Conservation (phyloP, 2,113 vertebrate genomes). For the Pelecanus crispus region DNA sequence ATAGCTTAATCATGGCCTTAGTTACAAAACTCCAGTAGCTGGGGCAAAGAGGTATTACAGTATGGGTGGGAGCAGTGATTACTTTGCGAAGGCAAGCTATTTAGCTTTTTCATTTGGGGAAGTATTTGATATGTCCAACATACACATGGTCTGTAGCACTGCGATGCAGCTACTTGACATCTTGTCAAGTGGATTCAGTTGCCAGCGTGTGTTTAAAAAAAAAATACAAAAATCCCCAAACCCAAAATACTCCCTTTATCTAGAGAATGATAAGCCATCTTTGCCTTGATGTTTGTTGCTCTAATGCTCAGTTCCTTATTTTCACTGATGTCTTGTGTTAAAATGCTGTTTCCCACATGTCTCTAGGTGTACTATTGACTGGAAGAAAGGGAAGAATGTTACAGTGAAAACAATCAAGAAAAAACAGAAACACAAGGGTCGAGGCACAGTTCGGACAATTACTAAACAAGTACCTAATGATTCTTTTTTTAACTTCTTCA, state of each 20-base stretch:
- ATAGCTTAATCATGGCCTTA: not conserved
- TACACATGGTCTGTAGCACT: not conserved
- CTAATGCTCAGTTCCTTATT: not conserved
- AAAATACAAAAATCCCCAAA: no score
- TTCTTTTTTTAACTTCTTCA: slow-evolving; percentile 99
- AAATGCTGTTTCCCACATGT: not conserved
- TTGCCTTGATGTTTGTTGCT: not conserved
- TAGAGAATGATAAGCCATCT: not conserved
- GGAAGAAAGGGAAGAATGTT: slow-evolving; percentile 97
- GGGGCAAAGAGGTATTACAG: not conserved
- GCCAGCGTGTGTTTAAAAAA: not conserved
- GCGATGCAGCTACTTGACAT: not conserved
- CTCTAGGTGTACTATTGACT: slow-evolving; percentile 90
- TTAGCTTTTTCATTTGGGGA: not conserved
- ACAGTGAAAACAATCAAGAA: slow-evolving; percentile 97
- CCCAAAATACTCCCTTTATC: not conserved
- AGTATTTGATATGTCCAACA: not conserved
- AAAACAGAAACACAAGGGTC: slow-evolving; percentile 98
- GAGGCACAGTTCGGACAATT: slow-evolving; percentile 92
- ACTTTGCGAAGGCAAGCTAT: not conserved
- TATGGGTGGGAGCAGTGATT: not conserved
- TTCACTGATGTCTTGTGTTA: not conserved
- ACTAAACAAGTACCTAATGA: slow-evolving; percentile 95
- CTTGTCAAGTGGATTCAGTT: not conserved
- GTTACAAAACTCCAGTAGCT: not conserved